These are phyloP conservation scores for Erithacus rubecula DNA, from an alignment of 2,797 vertebrate species.

Conservation along the genomic window DNA sequence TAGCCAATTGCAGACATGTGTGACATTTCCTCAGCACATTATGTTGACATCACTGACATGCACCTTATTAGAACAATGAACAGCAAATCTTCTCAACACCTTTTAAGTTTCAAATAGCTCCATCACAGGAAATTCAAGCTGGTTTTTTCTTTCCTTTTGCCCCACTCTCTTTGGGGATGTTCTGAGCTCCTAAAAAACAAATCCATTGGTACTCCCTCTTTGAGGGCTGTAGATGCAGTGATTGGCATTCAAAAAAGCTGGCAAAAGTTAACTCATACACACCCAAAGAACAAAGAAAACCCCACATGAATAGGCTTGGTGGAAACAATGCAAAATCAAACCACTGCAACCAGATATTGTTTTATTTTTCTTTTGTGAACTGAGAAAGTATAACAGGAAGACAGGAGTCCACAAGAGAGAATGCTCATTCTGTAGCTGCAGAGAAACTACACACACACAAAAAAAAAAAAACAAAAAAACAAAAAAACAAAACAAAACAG, in stretches of 20 bases:
- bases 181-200: not conserved
- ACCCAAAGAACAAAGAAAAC: not conserved
- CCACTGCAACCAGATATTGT: not conserved
- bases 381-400: not conserved
- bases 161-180: not conserved
- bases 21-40: constrained; percentile 76
- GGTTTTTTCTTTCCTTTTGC: not conserved
- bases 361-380: not conserved
- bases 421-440: not conserved
- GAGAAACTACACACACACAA: not conserved
- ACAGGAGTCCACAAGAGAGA: not conserved
- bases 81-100: constrained; percentile 72
- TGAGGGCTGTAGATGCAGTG: not conserved
- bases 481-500: too few relatives aligned
- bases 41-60: constrained; percentile 72
- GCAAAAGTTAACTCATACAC: not conserved
- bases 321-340: not conserved
- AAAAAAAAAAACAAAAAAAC: not conserved
- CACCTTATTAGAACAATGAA: constrained; percentile 73
- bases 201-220: not conserved
- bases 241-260: not conserved
- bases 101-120: constrained; percentile 53
- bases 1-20: constrained; percentile 77
- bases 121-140: not conserved
- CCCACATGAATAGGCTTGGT: not conserved